Conservation (phyloP, 2,888 invertebrate species). For the Exephanes ischioxanthus region DNA sequence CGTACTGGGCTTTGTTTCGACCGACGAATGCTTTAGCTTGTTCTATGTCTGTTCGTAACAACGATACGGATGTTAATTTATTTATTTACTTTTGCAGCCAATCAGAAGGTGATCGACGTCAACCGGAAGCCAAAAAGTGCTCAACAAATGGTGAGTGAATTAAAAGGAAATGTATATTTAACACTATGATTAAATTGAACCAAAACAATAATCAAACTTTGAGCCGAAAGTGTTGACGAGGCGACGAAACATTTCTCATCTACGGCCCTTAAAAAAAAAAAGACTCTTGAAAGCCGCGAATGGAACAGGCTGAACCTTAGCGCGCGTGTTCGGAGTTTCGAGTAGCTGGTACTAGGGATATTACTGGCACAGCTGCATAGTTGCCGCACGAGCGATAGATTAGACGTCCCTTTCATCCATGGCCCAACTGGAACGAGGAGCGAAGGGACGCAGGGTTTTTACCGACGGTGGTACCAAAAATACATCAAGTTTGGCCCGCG, state of each 20-base stretch:
- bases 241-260: background rate
- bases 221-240: background rate
- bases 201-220: background rate
- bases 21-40: background rate
- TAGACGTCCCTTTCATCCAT: slow-evolving; percentile 50
- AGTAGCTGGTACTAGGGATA: slow-evolving; percentile 8
- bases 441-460: slow-evolving; percentile 42
- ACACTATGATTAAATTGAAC: background rate
- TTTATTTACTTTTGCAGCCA: slow-evolving; percentile 86
- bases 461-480: slow-evolving; percentile 52
- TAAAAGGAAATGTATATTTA: background rate
- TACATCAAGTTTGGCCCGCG: slow-evolving; percentile 31
- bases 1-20: background rate
- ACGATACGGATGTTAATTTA: background rate
- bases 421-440: slow-evolving; percentile 38
- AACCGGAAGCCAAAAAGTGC: slow-evolving; percentile 95
- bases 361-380: slow-evolving; percentile 66
- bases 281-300: background rate
- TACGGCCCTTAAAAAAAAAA: slow-evolving; percentile 13
- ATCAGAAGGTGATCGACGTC: slow-evolving; percentile 91
- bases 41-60: background rate
- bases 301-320: slow-evolving; percentile 45
- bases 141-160: slow-evolving; percentile 94
- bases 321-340: slow-evolving; percentile 43
- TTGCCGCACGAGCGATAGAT: slow-evolving; percentile 67